Evolutionary conservation across 2,113 vertebrate species (phyloP).

Genomic region (Tragelaphus buxtoni): DNA sequence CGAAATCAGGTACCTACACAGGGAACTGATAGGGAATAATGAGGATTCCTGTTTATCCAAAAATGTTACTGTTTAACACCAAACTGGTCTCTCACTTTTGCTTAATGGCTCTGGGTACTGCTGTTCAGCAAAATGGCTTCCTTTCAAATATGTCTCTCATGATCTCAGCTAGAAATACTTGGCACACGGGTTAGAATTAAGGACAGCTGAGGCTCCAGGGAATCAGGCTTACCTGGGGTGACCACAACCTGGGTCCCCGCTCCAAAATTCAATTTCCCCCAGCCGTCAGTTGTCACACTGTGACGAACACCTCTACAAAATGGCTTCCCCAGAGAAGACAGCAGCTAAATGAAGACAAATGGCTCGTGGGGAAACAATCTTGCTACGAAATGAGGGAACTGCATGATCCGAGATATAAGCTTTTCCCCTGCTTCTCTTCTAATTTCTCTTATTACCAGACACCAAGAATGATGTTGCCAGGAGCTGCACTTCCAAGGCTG

Average conservation of each 20-base stretch:
- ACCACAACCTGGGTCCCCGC: conserved; percentile 67
- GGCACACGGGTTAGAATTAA: background rate
- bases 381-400: conserved; percentile 58
- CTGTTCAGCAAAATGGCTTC: conserved; percentile 29
- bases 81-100: conserved; percentile 33
- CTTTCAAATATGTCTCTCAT: background rate
- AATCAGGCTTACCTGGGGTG: conserved; percentile 58
- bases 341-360: conserved; percentile 73
- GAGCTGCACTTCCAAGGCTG: background rate
- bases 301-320: conserved; percentile 69
- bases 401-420: conserved; percentile 37
- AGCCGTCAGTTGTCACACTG: conserved; percentile 54
- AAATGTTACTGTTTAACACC: conserved; percentile 55
- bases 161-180: background rate
- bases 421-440: conserved; percentile 13
- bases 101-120: conserved; percentile 25
- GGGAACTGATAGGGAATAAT: conserved; percentile 33
- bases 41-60: conserved; percentile 39
- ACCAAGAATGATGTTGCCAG: background rate
- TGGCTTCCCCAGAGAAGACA: conserved; percentile 65
- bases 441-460: conserved; percentile 45
- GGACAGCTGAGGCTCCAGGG: background rate
- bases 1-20: conserved; percentile 14
- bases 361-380: conserved; percentile 63
- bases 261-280: conserved; percentile 62